Evolutionary conservation across 1,140 invertebrate genomes (phyloP), one percentile per base, ranked within the genome.

Genomic region (Bactericera cockerelli): DNA sequence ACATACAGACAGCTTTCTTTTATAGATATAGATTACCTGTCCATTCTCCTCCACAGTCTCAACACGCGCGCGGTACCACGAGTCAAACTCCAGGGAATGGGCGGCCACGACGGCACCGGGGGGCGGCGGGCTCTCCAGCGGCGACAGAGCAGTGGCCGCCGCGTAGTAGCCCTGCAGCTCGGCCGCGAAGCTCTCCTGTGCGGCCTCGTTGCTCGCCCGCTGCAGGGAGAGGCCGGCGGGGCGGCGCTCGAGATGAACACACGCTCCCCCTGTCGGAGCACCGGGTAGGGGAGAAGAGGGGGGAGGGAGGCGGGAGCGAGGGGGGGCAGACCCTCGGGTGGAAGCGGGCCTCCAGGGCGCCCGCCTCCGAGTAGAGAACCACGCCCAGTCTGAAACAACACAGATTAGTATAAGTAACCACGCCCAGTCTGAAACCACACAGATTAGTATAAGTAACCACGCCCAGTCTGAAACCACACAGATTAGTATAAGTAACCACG

Each of bases 61-160:
- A n/a, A n/a, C n/a, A n/a, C n/a, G n/a, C n/a, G n/a, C n/a, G n/a
- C n/a, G n/a, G n/a, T n/a, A n/a, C 72, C 73, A 87, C 65, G 82
- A 82, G 1, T 70, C 73, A 67, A 85, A 81, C 0, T 57, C 2
- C 19, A 49, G 8, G 13, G 79, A 78, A 38, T 76, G 72, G 0
- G 76, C 80, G 0, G 75, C 81, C 67, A 82, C 87, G 0, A 84
- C 28, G 10, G 28, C 19, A 19, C 55, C 59, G 0, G 60, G 31
- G n/a, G n/a, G n/a, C 14, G 13, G n/a, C 6, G 22, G 42, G 22
- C 28, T 31, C 28, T 31, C 28, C 13, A 49, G 8, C n/a, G 42
- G 4, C 4, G 42, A 8, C n/a, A 49, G 22, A 19, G 6, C 42
- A 22, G 42, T 49, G 22, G 42, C 42, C 6, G n/a, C n/a, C n/a